Percentiles rank a stretch among this genome's conserved stretches.
Evolutionary conservation across 2,797 vertebrate genomes (phyloP).

Genomic region (Gymnothorax reevesii): DNA sequence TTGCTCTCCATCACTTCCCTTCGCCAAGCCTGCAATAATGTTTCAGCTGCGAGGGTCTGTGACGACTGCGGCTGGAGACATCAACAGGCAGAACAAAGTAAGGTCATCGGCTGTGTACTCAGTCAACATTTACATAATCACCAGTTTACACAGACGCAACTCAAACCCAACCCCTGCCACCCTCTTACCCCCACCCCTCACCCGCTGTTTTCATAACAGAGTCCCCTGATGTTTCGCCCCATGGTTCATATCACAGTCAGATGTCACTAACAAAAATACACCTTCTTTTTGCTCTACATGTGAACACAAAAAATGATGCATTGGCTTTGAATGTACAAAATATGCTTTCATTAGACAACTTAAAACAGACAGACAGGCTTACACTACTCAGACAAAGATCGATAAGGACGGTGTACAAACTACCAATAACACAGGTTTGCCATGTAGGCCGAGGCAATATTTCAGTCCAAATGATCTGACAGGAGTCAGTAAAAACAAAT

Average conservation of each 20-base stretch:
- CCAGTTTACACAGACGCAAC: constrained; percentile 25
- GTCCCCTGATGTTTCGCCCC: neutral
- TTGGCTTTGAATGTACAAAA: neutral
- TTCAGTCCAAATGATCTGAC: neutral
- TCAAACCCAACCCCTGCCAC: neutral
- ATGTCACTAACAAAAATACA: neutral
- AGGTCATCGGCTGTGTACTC: constrained; percentile 39
- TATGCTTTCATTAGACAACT: neutral
- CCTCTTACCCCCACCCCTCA: no score
- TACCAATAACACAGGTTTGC: neutral
- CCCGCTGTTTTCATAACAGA: neutral
- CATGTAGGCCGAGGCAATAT: neutral
- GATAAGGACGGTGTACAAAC: neutral
- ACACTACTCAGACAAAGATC: neutral
- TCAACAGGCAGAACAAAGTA: constrained; percentile 33
- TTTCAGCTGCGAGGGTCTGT: constrained; percentile 53
- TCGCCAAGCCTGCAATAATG: constrained; percentile 59
- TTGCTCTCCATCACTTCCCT: constrained; percentile 32
- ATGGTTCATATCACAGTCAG: neutral
- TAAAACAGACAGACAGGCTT: neutral
- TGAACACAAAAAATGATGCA: neutral
- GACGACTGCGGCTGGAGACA: constrained; percentile 33
- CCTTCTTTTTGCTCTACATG: neutral
- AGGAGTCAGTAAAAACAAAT: neutral
- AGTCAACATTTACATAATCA: constrained; percentile 40